Conservation (phyloP, 2,113 vertebrate species). For the Cololabis saira region DNA sequence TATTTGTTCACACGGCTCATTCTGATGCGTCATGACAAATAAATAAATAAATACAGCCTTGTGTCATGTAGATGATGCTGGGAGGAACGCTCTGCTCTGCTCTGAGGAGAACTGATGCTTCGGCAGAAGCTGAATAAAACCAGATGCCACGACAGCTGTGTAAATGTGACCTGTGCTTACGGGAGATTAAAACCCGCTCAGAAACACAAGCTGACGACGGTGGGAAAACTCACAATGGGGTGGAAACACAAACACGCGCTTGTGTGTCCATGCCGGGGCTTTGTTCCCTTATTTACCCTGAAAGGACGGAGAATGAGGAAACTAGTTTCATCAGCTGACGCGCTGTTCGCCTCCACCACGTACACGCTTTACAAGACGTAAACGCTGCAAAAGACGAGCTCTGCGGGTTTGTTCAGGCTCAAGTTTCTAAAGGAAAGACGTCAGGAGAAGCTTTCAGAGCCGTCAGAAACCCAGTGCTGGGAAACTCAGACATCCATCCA, state of each 20-base stretch:
- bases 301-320: no score
- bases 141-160: not conserved
- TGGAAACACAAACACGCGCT: not conserved
- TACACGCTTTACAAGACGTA: no score
- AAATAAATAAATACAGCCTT: not conserved
- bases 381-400: no score
- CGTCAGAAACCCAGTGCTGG: no score
- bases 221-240: not conserved
- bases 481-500: no score
- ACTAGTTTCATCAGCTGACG: constrained; percentile 25
- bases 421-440: no score
- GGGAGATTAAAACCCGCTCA: not conserved
- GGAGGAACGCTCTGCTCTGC: not conserved
- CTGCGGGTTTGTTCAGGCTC: no score
- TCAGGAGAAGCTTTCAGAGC: no score
- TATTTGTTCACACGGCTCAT: not conserved
- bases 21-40: not conserved
- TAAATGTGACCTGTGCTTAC: no score
- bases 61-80: no score
- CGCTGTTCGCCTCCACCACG: no score
- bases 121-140: constrained; percentile 5
- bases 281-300: constrained; percentile 10
- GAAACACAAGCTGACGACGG: no score
- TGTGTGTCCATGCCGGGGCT: not conserved
- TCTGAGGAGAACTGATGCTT: constrained; percentile 5